Conservation (phyloP, 2,888 invertebrate species). For the Eudemis profundana region DNA sequence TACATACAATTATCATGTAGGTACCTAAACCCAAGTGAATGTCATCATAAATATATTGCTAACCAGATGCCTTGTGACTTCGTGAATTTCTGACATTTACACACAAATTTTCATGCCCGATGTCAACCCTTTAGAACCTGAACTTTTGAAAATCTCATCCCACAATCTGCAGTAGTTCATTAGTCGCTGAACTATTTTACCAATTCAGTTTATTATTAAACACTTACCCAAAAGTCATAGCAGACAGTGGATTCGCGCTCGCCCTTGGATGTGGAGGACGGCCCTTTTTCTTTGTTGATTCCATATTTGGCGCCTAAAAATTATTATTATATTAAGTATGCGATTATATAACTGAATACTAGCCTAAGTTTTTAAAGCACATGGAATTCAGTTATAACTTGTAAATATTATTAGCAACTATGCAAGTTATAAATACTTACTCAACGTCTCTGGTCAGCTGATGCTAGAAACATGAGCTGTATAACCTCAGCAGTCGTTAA, state of each 20-base stretch:
- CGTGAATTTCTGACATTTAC: no score
- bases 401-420: background rate
- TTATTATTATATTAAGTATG: constrained; percentile 12
- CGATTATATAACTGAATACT: background rate
- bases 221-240: constrained; percentile 89
- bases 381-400: background rate
- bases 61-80: no score
- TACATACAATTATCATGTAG: no score
- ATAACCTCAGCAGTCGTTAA: constrained; percentile 25
- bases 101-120: no score
- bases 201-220: background rate
- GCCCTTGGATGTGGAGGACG: constrained; percentile 87
- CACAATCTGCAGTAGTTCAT: background rate
- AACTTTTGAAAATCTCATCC: no score
- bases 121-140: no score
- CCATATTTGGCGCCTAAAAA: constrained; percentile 68
- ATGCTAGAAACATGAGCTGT: constrained; percentile 31
- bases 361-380: background rate
- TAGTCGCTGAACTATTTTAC: background rate
- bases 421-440: constrained; percentile 35
- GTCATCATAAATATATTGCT: no score
- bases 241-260: constrained; percentile 87
- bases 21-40: no score
- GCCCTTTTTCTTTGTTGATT: constrained; percentile 81
- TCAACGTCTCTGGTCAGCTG: constrained; percentile 13